Evolutionary conservation across 2,113 vertebrate genomes (phyloP), one percentile per base, ranked within the genome.

Genomic region (Crotalus viridis): DNA sequence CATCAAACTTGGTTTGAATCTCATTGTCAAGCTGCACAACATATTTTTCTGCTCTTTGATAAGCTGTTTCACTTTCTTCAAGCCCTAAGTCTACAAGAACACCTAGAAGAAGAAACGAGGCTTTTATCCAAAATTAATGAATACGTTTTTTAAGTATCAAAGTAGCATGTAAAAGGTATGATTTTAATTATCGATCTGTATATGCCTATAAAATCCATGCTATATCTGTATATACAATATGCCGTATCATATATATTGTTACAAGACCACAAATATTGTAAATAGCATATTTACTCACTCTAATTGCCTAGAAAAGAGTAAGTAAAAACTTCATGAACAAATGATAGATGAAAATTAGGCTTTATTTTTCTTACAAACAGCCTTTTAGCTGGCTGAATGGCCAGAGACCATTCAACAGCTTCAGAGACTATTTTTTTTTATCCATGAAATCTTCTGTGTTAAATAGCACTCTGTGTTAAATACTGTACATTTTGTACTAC

Each of bases 31-130:
- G 97, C 10, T 99, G 98, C 94, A 99, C 98, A 89, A 99, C 98
- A 0, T 99, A 99, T 96, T 98, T 99, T 91, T 99, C 99, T 0
- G 98, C 98, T 96, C 97, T 98, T 97, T 99, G 98, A 94, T 98
- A 97, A 0, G 98, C 98, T 0, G 96, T 97, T 26, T 97, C 97
- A 52, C 95, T 96, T 55, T 99, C 99, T 96, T 99, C 99, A 81
- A 99, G 97, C 55, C 99, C 99, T 96, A 99, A 96, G 95, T 99
- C 99, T 92, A 99, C 98, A 87, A 99, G 98, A 89, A 99, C 99
- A 85, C 99, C 99, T 99, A 97, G 17, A 90, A 95, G 93, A 94
- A 95, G 94, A 89, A 94, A 93, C 87, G n/a, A 48, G 13, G 39
- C 88, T 61, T 33, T 8, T 55, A 74, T 22, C 21, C 13, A 91